phyloP scores from a whole-genome alignment of 2,888 invertebrate genomes.

The Heliconius ethilla region DNA sequence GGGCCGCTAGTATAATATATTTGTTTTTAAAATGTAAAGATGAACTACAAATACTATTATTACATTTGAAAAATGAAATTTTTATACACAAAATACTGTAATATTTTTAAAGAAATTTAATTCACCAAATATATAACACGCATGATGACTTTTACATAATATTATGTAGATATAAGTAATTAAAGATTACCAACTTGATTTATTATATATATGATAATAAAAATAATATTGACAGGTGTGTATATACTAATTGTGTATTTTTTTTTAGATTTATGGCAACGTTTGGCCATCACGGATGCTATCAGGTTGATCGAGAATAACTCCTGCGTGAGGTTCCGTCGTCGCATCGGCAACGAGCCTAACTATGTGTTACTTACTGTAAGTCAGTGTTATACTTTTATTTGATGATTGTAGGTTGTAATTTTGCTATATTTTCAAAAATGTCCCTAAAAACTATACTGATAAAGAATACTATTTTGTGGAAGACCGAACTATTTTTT shows the following conservation, averaged over 20 bases:
- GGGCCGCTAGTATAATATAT: background rate
- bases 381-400: constrained; percentile 47
- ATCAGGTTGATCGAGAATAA: constrained; percentile 66
- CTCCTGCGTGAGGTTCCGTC: constrained; percentile 72
- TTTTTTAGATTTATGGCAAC: constrained; percentile 60
- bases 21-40: background rate
- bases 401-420: background rate
- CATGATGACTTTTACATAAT: background rate
- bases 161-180: background rate
- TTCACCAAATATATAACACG: background rate
- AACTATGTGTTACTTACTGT: constrained; percentile 69
- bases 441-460: background rate
- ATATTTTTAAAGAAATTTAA: background rate
- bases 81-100: no score
- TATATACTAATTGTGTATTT: background rate
- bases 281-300: constrained; percentile 61
- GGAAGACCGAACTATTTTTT: background rate
- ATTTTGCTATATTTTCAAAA: background rate
- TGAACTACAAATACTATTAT: no score
- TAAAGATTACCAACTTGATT: background rate
- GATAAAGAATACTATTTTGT: background rate
- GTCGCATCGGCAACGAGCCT: constrained; percentile 58
- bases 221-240: background rate
- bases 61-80: no score
- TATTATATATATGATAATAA: background rate